Percentiles rank a stretch among this genome's conserved stretches.
Evolutionary conservation across 2,888 invertebrate genomes (phyloP).

Genomic region (Apoda limacodes): DNA sequence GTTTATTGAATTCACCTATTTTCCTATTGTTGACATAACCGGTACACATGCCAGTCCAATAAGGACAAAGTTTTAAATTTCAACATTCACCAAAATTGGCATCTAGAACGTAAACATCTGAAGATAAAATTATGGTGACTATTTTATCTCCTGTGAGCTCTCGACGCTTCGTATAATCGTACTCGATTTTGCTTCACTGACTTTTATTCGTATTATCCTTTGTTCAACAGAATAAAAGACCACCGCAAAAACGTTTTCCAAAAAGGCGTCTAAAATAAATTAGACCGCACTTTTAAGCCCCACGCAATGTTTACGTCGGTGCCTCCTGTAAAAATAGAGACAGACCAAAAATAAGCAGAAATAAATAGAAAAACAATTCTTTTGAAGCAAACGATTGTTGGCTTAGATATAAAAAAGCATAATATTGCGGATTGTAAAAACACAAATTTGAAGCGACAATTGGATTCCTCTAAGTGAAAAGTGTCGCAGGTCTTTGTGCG

Average conservation of each 20-base stretch:
- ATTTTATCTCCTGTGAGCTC: slow-evolving; percentile 46
- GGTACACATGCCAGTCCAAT: too few relatives aligned
- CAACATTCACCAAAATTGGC: too few relatives aligned
- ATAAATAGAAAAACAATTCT: slow-evolving; percentile 39
- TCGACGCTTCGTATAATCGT: slow-evolving; percentile 32
- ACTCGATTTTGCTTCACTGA: slow-evolving; percentile 50
- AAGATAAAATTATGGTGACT: slow-evolving; percentile 53
- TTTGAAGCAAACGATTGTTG: slow-evolving; percentile 25
- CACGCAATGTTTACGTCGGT: slow-evolving; percentile 42
- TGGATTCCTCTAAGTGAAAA: too few relatives aligned
- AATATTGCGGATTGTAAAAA: background rate
- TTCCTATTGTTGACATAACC: too few relatives aligned
- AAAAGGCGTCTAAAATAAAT: slow-evolving; percentile 53
- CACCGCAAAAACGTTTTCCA: slow-evolving; percentile 45
- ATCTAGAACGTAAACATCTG: too few relatives aligned
- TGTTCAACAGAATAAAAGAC: slow-evolving; percentile 54
- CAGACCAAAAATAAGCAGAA: slow-evolving; percentile 34
- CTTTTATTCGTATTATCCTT: slow-evolving; percentile 58
- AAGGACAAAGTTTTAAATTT: too few relatives aligned
- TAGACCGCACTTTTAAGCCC: slow-evolving; percentile 50
- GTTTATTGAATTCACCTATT: too few relatives aligned
- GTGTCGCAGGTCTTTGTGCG: too few relatives aligned
- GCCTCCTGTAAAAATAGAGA: slow-evolving; percentile 43
- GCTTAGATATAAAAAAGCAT: slow-evolving; percentile 11
- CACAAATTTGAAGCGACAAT: too few relatives aligned